Percentiles rank a stretch among this genome's conserved stretches.
Conservation (phyloP, 1,140 invertebrate species). For the Probaryconus sp. region DNA sequence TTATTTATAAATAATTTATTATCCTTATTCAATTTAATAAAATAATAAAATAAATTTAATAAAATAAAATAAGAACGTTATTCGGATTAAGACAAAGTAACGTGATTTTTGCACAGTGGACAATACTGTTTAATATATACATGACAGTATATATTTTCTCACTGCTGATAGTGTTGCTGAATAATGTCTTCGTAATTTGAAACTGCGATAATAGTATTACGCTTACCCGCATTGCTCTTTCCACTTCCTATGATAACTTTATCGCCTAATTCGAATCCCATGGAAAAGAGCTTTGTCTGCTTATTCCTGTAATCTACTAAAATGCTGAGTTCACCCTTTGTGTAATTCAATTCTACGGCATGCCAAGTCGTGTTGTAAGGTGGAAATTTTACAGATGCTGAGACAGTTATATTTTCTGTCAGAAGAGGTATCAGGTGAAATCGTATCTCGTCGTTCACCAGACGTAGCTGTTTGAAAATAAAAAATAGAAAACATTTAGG, state of each 20-base stretch:
- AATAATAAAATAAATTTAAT: too few relatives aligned
- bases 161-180: neutral
- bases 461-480: slow-evolving; percentile 80
- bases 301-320: slow-evolving; percentile 86
- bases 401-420: slow-evolving; percentile 85
- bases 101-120: too few relatives aligned
- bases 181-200: neutral
- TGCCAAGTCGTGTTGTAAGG: slow-evolving; percentile 87
- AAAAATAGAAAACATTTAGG: slow-evolving; percentile 7
- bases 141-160: too few relatives aligned
- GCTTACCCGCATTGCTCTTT: slow-evolving; percentile 78
- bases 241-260: slow-evolving; percentile 87
- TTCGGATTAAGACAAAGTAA: too few relatives aligned
- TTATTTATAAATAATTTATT: too few relatives aligned
- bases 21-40: too few relatives aligned
- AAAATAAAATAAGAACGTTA: too few relatives aligned
- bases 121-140: too few relatives aligned
- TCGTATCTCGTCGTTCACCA: slow-evolving; percentile 89
- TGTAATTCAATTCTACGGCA: slow-evolving; percentile 87
- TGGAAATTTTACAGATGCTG: slow-evolving; percentile 87
- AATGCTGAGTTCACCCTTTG: slow-evolving; percentile 84
- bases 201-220: slow-evolving; percentile 12
- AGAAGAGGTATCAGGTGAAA: slow-evolving; percentile 87
- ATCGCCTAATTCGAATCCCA: slow-evolving; percentile 79
- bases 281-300: slow-evolving; percentile 82